Base-by-base conservation (phyloP, 2,113 vertebrate species). In the Lophochroa leadbeateri region DNA sequence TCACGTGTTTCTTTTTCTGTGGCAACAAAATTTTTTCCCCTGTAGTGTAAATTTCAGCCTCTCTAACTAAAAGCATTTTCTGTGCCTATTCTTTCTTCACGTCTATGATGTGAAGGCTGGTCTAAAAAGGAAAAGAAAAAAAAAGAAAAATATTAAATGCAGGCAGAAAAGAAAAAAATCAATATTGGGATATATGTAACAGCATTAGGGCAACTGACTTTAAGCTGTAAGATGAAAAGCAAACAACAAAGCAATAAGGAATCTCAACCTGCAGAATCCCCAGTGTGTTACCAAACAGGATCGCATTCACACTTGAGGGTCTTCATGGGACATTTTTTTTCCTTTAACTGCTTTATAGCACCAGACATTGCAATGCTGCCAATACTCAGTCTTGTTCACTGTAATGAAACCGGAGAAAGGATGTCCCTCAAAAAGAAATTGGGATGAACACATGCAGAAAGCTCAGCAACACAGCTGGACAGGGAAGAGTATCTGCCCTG, bases 121-220 rank as follows among this genome's bases (percentile, higher is more conserved):
- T 77, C 37, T 81, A 7, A 91, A 90, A 87, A 60, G 28, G 13
- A 44, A 41, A 74, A 35, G 3, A 50, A 58, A 37, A 27, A 39
- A 64, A 79, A 44, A 61, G 4, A 3, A 49, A 91, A 82, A 87
- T 71, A 89, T 87, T 78, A 79, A 82, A 92, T 50, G 39, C 88
- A 90, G 61, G 65, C 43, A 44, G 83, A 55, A 57, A n/a, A 71
- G 69, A 94, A 92, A 92, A 91, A 95, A 92, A 96, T 95, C 95
- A 95, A 95, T 92, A 94, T 81, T 85, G 37, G 93, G 95, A 91
- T 91, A 94, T 87, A 72, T 80, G 79, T 65, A 92, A 93, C 67
- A 85, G 75, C 82, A 82, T 94, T 92, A 88, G 61, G 76, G 76
- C 70, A 81, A 60, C 31, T 94, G 80, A 65, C 70, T 95, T 92